Base-by-base conservation (phyloP, 2,888 invertebrate genomes). In the Melieria crassipennis region DNA sequence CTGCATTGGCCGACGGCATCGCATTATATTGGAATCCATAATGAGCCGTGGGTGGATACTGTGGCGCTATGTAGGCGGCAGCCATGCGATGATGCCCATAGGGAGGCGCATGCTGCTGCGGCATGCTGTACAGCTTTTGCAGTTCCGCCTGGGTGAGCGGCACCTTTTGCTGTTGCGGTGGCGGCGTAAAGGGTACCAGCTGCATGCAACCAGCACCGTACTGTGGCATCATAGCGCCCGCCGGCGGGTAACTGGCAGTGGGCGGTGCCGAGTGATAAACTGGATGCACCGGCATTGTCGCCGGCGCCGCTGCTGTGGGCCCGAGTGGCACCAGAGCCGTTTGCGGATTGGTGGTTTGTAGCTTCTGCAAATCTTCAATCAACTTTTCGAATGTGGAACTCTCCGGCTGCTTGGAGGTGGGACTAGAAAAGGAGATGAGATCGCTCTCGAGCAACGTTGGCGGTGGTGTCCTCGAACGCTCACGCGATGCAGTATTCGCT, bases 401-500 rank as follows among this genome's bases (percentile, higher is more conserved):
- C 86, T 79, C 89, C 85, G 71, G 89, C 85, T 75, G 83, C 62
- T 81, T 84, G n/a, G 79, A 76, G 5, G 90, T 89, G 30, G 92
- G 92, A 83, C 91, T 92, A 30, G 91, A 79, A 82, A 93, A 93
- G 11, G 92, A 92, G 78, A 93, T 93, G 75, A 93, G 87, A 87
- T 93, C 93, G 72, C 89, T 90, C 45, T 87, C 86, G 1, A 75
- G 57, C 9, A 65, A 46, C 5, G 76, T 70, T 43, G 76, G 73
- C 0, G 84, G 73, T 11, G 84, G 84, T 4, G 84, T 84, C 4
- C 75, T 76, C 0, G 83, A 78, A 11, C 83, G 81, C 47, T 79
- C 83, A 30, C 73, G 57, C 7, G 71, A 61, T 9, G 73, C 63
- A 11, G 72, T 60, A 16, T 60, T 65, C 10, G 71, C 71, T 7